These are phyloP conservation scores for Musca domestica DNA, from an alignment of 1,140 invertebrate genomes.

Conservation along the genomic window DNA sequence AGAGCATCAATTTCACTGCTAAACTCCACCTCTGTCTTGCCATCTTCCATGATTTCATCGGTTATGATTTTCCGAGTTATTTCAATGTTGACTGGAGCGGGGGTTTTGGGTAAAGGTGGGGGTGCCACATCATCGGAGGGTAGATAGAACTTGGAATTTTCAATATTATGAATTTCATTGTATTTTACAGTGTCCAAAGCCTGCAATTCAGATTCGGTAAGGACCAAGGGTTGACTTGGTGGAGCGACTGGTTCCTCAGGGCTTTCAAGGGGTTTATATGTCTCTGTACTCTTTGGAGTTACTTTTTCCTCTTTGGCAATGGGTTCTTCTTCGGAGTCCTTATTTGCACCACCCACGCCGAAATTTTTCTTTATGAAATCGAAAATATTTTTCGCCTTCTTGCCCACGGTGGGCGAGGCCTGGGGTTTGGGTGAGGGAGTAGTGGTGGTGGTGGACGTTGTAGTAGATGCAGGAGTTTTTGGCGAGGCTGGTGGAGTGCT, in stretches of 20 bases:
- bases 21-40: slow-evolving; percentile 41
- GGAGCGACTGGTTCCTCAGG: slow-evolving; percentile 16
- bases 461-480: background rate
- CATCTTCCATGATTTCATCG: slow-evolving; percentile 45
- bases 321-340: background rate
- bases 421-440: slow-evolving; percentile 9
- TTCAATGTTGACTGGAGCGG: slow-evolving; percentile 48
- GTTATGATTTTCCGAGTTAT: slow-evolving; percentile 46
- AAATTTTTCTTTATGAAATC: slow-evolving; percentile 50
- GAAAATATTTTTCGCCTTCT: slow-evolving; percentile 52
- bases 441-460: background rate
- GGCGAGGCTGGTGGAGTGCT: slow-evolving; percentile 34
- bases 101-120: slow-evolving; percentile 39
- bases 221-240: slow-evolving; percentile 27
- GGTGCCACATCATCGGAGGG: slow-evolving; percentile 23
- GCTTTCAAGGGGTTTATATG: background rate
- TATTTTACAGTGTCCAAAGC: slow-evolving; percentile 36
- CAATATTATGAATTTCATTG: slow-evolving; percentile 39
- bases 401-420: slow-evolving; percentile 30
- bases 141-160: slow-evolving; percentile 51
- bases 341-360: slow-evolving; percentile 25
- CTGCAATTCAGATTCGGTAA: slow-evolving; percentile 34
- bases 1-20: slow-evolving; percentile 49
- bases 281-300: background rate
- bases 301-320: background rate